These are phyloP conservation scores for Cerceris ruficornis DNA, from an alignment of 2,888 invertebrate species.

Conservation along the genomic window DNA sequence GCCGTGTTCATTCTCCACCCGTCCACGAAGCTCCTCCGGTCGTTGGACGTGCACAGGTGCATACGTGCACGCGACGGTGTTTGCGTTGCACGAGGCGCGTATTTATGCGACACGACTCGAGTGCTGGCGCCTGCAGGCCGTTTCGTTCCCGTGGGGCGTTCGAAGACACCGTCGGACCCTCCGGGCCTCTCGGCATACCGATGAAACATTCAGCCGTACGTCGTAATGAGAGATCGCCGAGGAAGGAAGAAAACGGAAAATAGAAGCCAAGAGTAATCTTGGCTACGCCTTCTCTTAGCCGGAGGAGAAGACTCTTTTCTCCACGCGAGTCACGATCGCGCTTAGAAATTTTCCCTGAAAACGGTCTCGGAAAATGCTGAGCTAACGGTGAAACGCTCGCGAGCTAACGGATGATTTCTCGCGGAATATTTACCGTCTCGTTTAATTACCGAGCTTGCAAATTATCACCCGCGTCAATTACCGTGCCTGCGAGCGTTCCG, in stretches of 20 bases:
- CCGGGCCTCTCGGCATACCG: slow-evolving; percentile 42
- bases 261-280: background rate
- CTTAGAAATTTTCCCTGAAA: background rate
- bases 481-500: too few relatives aligned
- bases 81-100: slow-evolving; percentile 54
- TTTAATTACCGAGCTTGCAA: too few relatives aligned
- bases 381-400: background rate
- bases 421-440: background rate
- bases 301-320: slow-evolving; percentile 1
- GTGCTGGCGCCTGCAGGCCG: slow-evolving; percentile 56
- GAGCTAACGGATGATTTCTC: background rate
- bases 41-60: background rate
- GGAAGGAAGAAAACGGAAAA: slow-evolving; percentile 9
- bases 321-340: background rate
- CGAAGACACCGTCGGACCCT: slow-evolving; percentile 25
- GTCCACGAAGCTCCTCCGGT: slow-evolving; percentile 5
- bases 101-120: slow-evolving; percentile 64
- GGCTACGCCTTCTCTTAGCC: background rate
- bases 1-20: slow-evolving; percentile 19
- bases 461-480: too few relatives aligned
- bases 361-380: background rate
- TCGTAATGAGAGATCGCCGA: slow-evolving; percentile 39
- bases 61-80: slow-evolving; percentile 15
- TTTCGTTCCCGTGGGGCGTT: slow-evolving; percentile 48
- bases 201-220: slow-evolving; percentile 50